A percentile compares a stretch with the other conserved stretches of the same genome.
These are phyloP conservation scores for Leucopsar rothschildi DNA, from an alignment of 2,113 vertebrate genomes.

Conservation along the genomic window DNA sequence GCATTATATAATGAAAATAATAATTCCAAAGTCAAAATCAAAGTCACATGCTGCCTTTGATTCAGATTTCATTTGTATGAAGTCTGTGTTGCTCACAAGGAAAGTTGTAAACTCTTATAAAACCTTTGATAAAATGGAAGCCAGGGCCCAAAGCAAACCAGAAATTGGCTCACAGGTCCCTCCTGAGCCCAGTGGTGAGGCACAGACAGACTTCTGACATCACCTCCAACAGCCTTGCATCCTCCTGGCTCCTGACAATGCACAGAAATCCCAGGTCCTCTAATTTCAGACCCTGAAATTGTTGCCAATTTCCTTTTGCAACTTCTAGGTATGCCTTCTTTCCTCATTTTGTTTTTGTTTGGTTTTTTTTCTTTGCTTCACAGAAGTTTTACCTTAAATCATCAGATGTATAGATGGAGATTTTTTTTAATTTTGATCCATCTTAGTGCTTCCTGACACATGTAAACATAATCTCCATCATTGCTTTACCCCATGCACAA, in stretches of 20 bases:
- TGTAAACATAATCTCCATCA: neutral
- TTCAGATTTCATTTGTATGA: neutral
- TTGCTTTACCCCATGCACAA: neutral
- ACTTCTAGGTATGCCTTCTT: neutral
- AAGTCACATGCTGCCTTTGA: neutral
- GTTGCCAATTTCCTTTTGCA: neutral
- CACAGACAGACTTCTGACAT: neutral
- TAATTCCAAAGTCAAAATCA: conserved; percentile 27
- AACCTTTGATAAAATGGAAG: neutral
- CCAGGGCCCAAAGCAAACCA: neutral
- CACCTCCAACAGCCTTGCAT: neutral
- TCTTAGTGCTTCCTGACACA: neutral
- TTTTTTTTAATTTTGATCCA: neutral
- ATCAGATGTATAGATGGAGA: neutral
- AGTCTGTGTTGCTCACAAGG: neutral
- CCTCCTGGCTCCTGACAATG: neutral
- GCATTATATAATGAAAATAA: neutral
- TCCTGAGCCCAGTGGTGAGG: neutral
- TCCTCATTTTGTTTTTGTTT: neutral
- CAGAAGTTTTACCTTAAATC: neutral
- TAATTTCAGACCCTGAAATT: neutral
- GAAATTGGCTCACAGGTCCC: neutral
- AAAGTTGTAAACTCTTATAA: neutral
- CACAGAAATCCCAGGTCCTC: neutral
- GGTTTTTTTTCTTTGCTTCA: neutral